Percentiles rank a stretch among this genome's conserved stretches.
phyloP scores from a whole-genome alignment of 1,140 invertebrate genomes.

The Drosophila murphyi region DNA sequence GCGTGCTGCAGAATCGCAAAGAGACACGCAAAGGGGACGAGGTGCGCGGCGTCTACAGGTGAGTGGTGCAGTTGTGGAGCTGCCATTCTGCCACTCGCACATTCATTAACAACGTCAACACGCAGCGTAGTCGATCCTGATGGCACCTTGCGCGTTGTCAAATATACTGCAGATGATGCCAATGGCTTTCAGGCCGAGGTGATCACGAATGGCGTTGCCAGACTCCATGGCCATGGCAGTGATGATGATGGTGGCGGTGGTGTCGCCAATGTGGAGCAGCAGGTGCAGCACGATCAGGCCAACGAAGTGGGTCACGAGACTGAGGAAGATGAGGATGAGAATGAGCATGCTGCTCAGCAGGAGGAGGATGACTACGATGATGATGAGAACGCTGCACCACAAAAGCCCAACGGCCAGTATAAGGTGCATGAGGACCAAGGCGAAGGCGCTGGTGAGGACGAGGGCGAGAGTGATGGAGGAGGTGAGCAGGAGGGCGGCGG shows the following conservation, averaged over 20 bases:
- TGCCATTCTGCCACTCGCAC: constrained; percentile 35
- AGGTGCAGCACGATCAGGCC: constrained; percentile 43
- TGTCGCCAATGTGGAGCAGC: constrained; percentile 43
- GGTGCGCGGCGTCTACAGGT: constrained; percentile 89
- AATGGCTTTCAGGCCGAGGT: constrained; percentile 86
- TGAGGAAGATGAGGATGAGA: constrained; percentile 30
- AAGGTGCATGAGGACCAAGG: constrained; percentile 65
- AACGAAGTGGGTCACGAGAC: constrained; percentile 32
- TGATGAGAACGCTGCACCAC: constrained; percentile 32
- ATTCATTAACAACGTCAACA: constrained; percentile 54
- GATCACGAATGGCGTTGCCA: constrained; percentile 74
- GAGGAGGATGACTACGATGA: constrained; percentile 16
- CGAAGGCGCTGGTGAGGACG: constrained; percentile 38
- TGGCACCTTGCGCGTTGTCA: constrained; percentile 85
- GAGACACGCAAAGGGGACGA: constrained; percentile 89
- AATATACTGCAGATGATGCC: constrained; percentile 85
- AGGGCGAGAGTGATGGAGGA: constrained; percentile 6
- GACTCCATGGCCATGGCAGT: constrained; percentile 69
- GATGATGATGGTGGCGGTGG: constrained; percentile 4
- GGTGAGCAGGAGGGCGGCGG: constrained; percentile 44
- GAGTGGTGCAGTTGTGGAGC: constrained; percentile 28
- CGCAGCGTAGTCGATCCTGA: constrained; percentile 85
- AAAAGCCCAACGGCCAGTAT: constrained; percentile 47
- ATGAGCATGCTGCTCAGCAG: background rate
- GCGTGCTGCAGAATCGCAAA: constrained; percentile 89